Conservation (phyloP, 2,797 vertebrate species). For the Chanos chanos region DNA sequence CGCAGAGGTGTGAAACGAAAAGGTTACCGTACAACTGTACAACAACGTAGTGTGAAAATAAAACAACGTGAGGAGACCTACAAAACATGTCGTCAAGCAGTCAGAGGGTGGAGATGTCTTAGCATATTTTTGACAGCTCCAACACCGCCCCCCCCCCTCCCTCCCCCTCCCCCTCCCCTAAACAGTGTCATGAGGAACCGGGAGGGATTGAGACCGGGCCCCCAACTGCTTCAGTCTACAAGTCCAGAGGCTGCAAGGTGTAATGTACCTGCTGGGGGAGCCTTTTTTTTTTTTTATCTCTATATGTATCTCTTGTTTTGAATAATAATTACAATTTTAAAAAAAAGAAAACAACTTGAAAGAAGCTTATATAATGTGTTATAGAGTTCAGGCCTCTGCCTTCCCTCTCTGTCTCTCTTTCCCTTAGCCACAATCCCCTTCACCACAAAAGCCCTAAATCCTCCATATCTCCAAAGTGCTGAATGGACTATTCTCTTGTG, state of each 20-base stretch:
- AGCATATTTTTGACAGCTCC: conserved; percentile 4
- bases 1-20: conserved; percentile 1
- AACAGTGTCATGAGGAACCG: conserved; percentile 1
- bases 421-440: background rate
- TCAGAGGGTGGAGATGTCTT: background rate
- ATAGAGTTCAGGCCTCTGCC: conserved; percentile 51
- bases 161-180: background rate
- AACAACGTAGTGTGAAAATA: conserved; percentile 13
- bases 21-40: conserved; percentile 18
- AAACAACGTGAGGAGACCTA: conserved; percentile 17
- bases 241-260: conserved; percentile 8
- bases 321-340: conserved; percentile 71
- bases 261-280: conserved; percentile 67
- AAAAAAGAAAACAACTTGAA: conserved; percentile 67
- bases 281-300: conserved; percentile 61
- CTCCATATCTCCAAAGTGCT: conserved; percentile 29
- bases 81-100: conserved; percentile 13
- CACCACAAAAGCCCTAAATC: conserved; percentile 26
- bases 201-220: background rate
- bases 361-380: conserved; percentile 71
- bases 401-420: conserved; percentile 30
- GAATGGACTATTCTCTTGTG: conserved; percentile 18
- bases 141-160: background rate
- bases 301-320: conserved; percentile 63
- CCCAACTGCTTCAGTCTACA: background rate